Base-by-base conservation (phyloP, 2,113 vertebrate genomes). In the Indicator maculatus region DNA sequence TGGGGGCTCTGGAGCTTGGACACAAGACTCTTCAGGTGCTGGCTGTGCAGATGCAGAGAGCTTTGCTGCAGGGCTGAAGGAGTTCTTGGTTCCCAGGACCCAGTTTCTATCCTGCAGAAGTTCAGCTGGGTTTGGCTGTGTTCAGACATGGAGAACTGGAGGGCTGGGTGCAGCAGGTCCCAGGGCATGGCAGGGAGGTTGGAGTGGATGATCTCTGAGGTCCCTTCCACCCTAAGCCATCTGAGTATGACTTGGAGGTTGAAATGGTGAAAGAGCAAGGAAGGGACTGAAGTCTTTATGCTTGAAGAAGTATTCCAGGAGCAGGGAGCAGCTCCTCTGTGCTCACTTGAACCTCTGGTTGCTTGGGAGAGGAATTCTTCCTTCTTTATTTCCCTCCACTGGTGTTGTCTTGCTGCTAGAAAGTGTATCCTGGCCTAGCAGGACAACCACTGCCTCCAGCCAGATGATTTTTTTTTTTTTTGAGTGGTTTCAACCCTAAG, bases 81-180 rank as follows among this genome's bases (percentile, higher is more conserved):
- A 83, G 55, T 67, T 38, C 39, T 38, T 12, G 13, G 12, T 6
- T 65, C 24, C 1, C 1, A 15, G 41, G 38, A 55, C 28, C 36
- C 38, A 9, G 28, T 17, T 38, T 31, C 55, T 28, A 4, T 20
- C 26, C 4, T 55, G 18, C 4, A 30, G 24, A 16, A 33, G 10
- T 41, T 70, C 21, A 2, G 50, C 0, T 39, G 31, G 12, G 38
- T 64, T 45, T 66, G 58, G 60, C 66, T 24, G 14, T 14, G 4
- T 3, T 30, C 6, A 6, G 1, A 3, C 3, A 0, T 0, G 26
- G 61, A 7, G 12, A 36, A 28, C 33, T 27, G 5, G 7, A 28
- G 11, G 2, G 36, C 12, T 14, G 55, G 16, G 1, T 33, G 14
- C 16, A 11, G 52, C 41, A 44, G 41, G 41, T 5, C 41, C 41